Percentiles rank a stretch among this genome's conserved stretches.
Evolutionary conservation across 2,113 vertebrate genomes (phyloP).

Genomic region (Jacana jacana): DNA sequence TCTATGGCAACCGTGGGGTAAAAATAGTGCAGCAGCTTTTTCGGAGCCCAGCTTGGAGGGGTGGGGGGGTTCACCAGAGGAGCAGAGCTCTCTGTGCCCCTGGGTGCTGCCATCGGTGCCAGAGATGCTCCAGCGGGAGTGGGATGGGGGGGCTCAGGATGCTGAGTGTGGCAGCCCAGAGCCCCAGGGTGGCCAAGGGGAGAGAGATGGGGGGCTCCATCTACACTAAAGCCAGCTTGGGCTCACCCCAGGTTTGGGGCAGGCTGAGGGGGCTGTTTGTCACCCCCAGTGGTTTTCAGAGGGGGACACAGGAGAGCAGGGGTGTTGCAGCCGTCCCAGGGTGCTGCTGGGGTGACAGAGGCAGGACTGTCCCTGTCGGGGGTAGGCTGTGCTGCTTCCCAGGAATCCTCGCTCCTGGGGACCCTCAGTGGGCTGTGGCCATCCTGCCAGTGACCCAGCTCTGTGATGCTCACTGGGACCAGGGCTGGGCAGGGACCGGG

Average conservation of each 20-base stretch:
- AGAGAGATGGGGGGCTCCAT: neutral
- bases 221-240: neutral
- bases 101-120: neutral
- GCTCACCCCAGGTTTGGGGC: neutral
- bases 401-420: neutral
- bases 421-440: accelerated
- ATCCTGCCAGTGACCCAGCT: accelerated
- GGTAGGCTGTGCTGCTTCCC: neutral
- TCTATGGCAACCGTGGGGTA: conserved; percentile 66
- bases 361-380: neutral
- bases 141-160: neutral
- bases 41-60: neutral
- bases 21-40: conserved; percentile 62
- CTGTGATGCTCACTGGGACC: neutral
- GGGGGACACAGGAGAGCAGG: neutral
- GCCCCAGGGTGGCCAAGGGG: neutral
- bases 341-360: neutral
- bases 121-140: neutral
- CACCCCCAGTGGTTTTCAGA: neutral
- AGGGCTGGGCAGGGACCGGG: neutral
- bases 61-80: neutral
- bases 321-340: neutral
- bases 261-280: neutral
- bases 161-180: neutral
- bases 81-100: accelerated